A percentile compares a stretch with the other conserved stretches of the same genome.
Conservation (phyloP, 2,888 invertebrate genomes). For the Dendrolimus pini region DNA sequence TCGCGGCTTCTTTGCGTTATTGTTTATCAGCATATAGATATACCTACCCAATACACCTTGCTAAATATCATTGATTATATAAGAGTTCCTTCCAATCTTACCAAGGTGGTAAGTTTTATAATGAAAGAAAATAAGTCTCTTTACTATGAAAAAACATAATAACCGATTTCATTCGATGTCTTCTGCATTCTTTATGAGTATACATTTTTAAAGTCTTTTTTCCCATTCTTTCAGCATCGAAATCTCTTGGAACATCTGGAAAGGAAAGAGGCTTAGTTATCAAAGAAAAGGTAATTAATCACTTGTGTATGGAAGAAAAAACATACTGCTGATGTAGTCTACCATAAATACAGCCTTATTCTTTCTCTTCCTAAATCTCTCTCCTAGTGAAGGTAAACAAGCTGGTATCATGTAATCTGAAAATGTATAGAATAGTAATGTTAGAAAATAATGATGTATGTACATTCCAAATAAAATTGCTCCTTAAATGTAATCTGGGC, state of each 20-base stretch:
- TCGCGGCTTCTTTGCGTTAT: too few relatives aligned
- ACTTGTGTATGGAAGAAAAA: background rate
- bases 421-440: conserved; percentile 14
- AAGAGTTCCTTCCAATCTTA: too few relatives aligned
- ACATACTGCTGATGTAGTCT: conserved; percentile 58
- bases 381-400: conserved; percentile 45
- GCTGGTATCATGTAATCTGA: conserved; percentile 56
- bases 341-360: conserved; percentile 44
- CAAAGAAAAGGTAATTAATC: background rate
- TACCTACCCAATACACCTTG: too few relatives aligned
- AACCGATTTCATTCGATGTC: conserved; percentile 40
- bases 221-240: conserved; percentile 53
- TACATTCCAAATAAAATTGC: background rate
- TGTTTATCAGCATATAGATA: too few relatives aligned
- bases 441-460: background rate
- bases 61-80: too few relatives aligned
- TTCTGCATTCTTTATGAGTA: conserved; percentile 50
- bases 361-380: conserved; percentile 39
- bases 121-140: too few relatives aligned
- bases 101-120: too few relatives aligned
- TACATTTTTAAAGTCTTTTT: conserved; percentile 53
- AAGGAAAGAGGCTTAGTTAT: conserved; percentile 1
- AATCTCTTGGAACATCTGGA: conserved; percentile 53
- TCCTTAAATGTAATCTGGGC: too few relatives aligned
- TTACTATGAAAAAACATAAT: too few relatives aligned